Evolutionary conservation across 64 coral and sea anemone species (phyloP).

Genomic region (Orbicella faveolata): DNA sequence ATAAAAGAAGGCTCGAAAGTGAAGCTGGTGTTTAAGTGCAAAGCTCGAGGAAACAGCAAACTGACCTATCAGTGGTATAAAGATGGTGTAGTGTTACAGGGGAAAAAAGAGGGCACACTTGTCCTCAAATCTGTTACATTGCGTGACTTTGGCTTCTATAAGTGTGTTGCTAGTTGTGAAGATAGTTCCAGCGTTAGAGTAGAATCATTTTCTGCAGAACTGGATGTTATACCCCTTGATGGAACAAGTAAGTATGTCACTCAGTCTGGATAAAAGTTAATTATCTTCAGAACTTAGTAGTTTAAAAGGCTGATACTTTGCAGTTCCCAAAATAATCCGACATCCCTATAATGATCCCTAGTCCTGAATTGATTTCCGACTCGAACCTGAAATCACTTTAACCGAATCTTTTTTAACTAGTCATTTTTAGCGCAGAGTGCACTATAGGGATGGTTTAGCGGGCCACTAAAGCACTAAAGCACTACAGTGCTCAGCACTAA

Average conservation of each 20-base stretch:
- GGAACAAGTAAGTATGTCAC: slow-evolving; percentile 12
- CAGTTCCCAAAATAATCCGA: too few species aligned
- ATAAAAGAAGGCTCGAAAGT: not conserved
- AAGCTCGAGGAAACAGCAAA: not conserved
- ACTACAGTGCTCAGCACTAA: too few species aligned
- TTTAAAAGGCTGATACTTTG: too few species aligned
- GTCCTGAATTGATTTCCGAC: too few species aligned
- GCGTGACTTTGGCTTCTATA: not conserved
- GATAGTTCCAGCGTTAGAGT: not conserved
- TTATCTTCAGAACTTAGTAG: too few species aligned
- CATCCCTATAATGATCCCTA: too few species aligned
- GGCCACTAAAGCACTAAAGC: too few species aligned
- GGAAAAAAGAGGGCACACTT: not conserved
- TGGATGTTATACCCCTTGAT: not conserved
- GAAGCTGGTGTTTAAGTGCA: not conserved
- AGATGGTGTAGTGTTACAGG: not conserved
- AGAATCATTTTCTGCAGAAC: not conserved
- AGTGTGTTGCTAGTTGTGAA: not conserved
- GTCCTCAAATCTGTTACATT: not conserved
- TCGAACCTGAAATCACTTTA: too few species aligned
- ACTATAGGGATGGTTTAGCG: too few species aligned
- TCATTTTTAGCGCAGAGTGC: too few species aligned
- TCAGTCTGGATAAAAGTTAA: too few species aligned
- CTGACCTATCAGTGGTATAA: slow-evolving; percentile 15
- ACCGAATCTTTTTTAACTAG: too few species aligned